Base-by-base conservation (phyloP, 2,113 vertebrate genomes). In the Recurvirostra avosetta region DNA sequence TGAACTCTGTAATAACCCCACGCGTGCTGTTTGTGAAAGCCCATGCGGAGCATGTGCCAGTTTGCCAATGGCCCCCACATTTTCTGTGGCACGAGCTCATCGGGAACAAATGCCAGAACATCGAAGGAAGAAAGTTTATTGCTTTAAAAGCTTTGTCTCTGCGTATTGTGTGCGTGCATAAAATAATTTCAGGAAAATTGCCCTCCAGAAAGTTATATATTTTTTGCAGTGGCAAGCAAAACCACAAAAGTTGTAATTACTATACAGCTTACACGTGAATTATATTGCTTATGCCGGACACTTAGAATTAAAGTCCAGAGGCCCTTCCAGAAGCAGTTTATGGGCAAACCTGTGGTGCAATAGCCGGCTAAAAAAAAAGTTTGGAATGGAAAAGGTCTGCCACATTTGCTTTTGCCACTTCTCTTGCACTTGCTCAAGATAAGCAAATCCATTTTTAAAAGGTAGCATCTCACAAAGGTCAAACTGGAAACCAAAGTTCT, bases 31-130 rank as follows among this genome's bases (percentile, higher is more conserved):
- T 58, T 47, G 32, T 15, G 22, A 34, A 88, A 52, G 61, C 32
- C 2, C 15, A 4, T 7, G 30, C 21, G 17, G 71, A 90, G 26
- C 53, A 29, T 0, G 4, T n/a, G n/a, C 40, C 66, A 3, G 40
- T 6, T 29, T 29, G 15, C 34, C 59, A 78, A 43, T 2, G 12
- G 12, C 52, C 34, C 4, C 55, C 22, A 3, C 7, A 0, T 15
- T 40, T 87, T 55, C 36, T 18, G 17, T 38, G 52, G 23, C 9
- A 22, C 6, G 2, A 52, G 8, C 29, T 77, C 40, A 56, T 22
- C 0, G 3, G 59, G 61, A 84, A 34, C 3, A 1, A 91, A 79
- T 5, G 18, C 18, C 58, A 65, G 22, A 45, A 61, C 0, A 0
- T 12, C 1, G 1, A 62, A 62, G 36, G 25, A 45, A 45, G 41